phyloP scores from a whole-genome alignment of 2,797 vertebrate species.

The Coluber constrictor region DNA sequence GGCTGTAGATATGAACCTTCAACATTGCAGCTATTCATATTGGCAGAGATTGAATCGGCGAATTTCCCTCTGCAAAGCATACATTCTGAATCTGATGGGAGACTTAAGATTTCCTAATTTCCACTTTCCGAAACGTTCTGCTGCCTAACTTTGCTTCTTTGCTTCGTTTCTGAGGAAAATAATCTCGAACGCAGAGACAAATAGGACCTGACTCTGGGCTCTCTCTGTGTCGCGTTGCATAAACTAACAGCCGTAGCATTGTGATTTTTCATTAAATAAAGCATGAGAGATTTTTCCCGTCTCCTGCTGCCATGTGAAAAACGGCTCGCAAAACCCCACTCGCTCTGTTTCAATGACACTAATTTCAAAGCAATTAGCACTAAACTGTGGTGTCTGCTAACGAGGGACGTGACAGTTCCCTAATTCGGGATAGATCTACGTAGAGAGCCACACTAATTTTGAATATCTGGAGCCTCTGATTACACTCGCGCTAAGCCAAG shows the following conservation, averaged over 20 bases:
- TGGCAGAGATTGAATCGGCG: too few relatives aligned
- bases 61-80: background rate
- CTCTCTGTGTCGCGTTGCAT: constrained; percentile 51
- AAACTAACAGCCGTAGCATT: constrained; percentile 59
- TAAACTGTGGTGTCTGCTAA: constrained; percentile 41
- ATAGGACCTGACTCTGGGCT: constrained; percentile 32
- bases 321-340: constrained; percentile 24
- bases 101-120: constrained; percentile 22
- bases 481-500: background rate
- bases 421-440: constrained; percentile 22
- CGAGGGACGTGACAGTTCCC: constrained; percentile 13
- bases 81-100: background rate
- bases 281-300: constrained; percentile 42
- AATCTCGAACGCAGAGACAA: constrained; percentile 46
- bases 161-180: constrained; percentile 42
- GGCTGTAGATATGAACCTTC: background rate
- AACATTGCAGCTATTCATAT: background rate
- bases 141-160: constrained; percentile 44
- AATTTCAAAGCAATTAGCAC: constrained; percentile 44
- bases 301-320: constrained; percentile 49
- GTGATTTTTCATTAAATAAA: constrained; percentile 60
- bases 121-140: constrained; percentile 33
- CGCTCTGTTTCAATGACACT: constrained; percentile 31
- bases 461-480: constrained; percentile 12
- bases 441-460: background rate